These are phyloP conservation scores for Mamestra configurata DNA, from an alignment of 1,140 invertebrate species.

Conservation along the genomic window DNA sequence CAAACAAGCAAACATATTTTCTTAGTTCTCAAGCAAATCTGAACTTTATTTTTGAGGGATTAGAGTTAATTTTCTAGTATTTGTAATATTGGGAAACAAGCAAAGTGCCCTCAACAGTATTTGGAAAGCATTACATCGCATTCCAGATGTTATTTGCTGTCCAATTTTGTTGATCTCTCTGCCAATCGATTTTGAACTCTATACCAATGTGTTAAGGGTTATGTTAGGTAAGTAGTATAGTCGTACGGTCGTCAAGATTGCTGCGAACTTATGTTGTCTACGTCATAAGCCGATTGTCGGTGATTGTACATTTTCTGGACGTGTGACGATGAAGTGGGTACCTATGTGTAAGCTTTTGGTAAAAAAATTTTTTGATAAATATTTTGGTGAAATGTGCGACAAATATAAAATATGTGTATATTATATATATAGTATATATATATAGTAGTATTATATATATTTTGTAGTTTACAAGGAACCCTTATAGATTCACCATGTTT, in stretches of 20 bases:
- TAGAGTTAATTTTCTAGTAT: conserved; percentile 7
- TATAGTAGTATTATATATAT: no score
- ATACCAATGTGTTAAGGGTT: neutral
- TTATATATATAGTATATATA: no score
- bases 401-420: no score
- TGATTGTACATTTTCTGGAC: conserved; percentile 48
- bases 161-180: neutral
- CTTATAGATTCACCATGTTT: no score
- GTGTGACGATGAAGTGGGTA: neutral
- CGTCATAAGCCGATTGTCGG: conserved; percentile 72
- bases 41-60: neutral
- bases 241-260: conserved; percentile 2
- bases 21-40: neutral
- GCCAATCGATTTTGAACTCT: neutral
- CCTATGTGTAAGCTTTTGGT: neutral
- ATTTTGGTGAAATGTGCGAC: no score
- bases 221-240: neutral
- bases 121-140: conserved; percentile 75
- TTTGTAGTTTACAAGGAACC: no score
- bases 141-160: conserved; percentile 66
- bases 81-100: conserved; percentile 53
- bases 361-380: no score
- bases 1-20: neutral
- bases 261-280: conserved; percentile 64
- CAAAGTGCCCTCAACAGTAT: conserved; percentile 64